Evolutionary conservation across 2,113 vertebrate species (phyloP).

Genomic region (Poeciliopsis prolifica): DNA sequence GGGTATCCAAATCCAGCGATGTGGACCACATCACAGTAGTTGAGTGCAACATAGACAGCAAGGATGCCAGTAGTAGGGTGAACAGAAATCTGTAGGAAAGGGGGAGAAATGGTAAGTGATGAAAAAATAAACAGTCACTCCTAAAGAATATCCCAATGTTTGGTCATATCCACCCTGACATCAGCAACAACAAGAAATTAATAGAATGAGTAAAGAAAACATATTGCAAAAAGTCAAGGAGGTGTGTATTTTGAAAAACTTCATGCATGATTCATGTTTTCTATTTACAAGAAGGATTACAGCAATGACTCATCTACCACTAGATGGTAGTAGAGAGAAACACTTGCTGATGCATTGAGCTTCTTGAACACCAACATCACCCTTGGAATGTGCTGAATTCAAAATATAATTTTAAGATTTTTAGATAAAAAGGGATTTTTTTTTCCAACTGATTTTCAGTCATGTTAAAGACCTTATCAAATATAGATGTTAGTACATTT

Average conservation of each 20-base stretch:
- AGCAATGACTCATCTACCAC: conserved; percentile 19
- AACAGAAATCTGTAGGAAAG: conserved; percentile 78
- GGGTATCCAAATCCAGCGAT: conserved; percentile 95
- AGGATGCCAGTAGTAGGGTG: conserved; percentile 89
- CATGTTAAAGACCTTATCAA: not conserved
- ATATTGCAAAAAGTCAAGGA: too few relatives aligned
- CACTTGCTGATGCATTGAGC: too few relatives aligned
- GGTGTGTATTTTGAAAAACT: too few relatives aligned
- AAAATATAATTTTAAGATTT: not conserved
- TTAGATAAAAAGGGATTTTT: not conserved
- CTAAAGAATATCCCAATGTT: not conserved
- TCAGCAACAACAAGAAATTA: not conserved
- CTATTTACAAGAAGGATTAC: not conserved
- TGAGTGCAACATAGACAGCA: conserved; percentile 90
- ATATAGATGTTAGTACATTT: not conserved
- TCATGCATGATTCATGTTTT: not conserved
- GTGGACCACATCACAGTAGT: conserved; percentile 92
- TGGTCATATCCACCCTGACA: not conserved
- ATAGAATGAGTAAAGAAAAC: too few relatives aligned
- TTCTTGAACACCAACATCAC: not conserved
- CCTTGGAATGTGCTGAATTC: not conserved
- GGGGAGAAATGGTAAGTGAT: not conserved
- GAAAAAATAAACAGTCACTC: not conserved
- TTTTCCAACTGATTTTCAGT: not conserved
- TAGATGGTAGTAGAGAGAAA: conserved; percentile 40